A percentile compares a stretch with the other conserved stretches of the same genome.
Conservation (phyloP, 2,888 invertebrate species). For the Aspidapion aeneum region DNA sequence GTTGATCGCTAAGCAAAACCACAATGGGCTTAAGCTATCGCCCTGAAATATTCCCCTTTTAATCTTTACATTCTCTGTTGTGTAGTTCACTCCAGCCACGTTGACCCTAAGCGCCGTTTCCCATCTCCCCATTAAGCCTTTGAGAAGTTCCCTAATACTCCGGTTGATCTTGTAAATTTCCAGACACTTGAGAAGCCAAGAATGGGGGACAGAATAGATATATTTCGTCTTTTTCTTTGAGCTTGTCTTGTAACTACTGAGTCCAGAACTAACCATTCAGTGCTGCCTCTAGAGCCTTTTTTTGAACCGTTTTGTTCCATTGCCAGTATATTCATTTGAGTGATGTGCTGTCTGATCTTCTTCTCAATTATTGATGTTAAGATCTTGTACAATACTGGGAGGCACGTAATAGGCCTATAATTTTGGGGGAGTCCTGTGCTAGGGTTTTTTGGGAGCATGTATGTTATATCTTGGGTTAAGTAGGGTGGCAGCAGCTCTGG, state of each 20-base stretch:
- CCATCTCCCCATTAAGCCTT: not conserved
- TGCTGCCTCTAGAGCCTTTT: not conserved
- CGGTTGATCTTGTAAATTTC: conserved; percentile 3
- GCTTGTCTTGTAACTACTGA: conserved; percentile 1
- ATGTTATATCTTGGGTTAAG: not conserved
- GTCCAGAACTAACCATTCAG: not conserved
- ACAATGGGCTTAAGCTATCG: not conserved
- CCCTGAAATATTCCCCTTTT: no score
- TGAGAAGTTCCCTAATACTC: no score
- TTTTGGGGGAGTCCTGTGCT: not conserved
- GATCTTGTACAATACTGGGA: not conserved
- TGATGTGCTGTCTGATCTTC: not conserved
- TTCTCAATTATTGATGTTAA: not conserved
- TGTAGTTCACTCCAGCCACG: no score
- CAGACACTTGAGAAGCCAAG: not conserved
- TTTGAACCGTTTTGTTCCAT: not conserved
- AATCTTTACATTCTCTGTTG: no score
- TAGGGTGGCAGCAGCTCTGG: not conserved
- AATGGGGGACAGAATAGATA: not conserved
- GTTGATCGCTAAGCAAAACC: not conserved
- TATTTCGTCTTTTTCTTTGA: conserved; percentile 1
- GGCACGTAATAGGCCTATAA: not conserved
- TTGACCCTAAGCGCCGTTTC: not conserved
- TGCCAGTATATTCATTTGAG: not conserved
- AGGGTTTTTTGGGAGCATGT: not conserved